Conservation (phyloP, 2,113 vertebrate species). For the Diadophis punctatus region DNA sequence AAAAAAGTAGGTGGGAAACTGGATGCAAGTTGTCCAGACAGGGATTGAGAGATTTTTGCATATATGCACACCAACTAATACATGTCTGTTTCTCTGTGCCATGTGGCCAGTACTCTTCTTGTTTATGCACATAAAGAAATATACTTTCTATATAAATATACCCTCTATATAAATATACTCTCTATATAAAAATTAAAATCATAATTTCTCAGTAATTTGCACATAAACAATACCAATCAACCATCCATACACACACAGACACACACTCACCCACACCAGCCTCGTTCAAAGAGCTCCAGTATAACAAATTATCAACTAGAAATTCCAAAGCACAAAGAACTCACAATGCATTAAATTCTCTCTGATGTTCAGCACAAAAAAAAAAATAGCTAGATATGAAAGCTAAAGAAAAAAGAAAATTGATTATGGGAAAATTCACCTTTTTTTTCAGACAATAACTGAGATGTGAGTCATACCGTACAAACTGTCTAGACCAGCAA, state of each 20-base stretch:
- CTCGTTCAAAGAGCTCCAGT: neutral
- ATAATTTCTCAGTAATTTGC: neutral
- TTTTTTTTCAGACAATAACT: neutral
- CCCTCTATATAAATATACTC: neutral
- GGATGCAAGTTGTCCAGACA: neutral
- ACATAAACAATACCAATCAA: neutral
- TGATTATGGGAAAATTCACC: neutral
- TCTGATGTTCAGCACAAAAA: neutral
- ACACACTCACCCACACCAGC: neutral
- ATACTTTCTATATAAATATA: neutral
- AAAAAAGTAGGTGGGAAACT: neutral
- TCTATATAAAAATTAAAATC: neutral
- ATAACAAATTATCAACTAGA: neutral
- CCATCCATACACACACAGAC: neutral
- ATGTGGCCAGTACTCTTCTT: neutral
- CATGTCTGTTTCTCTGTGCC: neutral
- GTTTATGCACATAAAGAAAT: neutral
- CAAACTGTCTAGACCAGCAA: neutral
- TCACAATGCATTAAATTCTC: neutral
- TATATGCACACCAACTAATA: neutral
- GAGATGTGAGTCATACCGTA: neutral
- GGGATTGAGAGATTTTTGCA: neutral
- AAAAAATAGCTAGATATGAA: neutral
- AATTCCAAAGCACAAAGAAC: neutral
- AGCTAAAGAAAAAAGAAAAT: neutral